Conservation (phyloP, 2,888 invertebrate species). For the Seira ritae region DNA sequence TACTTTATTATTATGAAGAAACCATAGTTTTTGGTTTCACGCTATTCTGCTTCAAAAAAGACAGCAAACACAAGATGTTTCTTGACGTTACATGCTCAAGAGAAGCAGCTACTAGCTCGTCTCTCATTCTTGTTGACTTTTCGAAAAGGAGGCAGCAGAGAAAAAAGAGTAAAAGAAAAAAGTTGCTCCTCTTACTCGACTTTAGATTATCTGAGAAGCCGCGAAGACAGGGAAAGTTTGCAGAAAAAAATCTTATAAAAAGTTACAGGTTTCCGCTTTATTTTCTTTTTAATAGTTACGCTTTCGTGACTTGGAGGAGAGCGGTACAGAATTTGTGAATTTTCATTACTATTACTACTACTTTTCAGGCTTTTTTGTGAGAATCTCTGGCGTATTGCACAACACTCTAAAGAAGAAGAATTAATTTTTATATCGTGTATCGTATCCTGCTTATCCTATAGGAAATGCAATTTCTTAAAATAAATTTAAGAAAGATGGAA, state of each 20-base stretch:
- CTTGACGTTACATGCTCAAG: constrained; percentile 2
- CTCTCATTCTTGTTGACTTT: constrained; percentile 33
- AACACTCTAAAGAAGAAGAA: not conserved
- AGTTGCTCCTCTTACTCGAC: not conserved
- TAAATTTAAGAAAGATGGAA: not conserved
- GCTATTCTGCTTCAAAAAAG: constrained; percentile 10
- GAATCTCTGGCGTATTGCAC: not conserved
- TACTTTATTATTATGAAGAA: constrained; percentile 8
- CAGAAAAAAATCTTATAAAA: constrained; percentile 4
- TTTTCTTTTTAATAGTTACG: constrained; percentile 11
- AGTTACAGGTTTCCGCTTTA: constrained; percentile 8
- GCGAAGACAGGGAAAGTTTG: not conserved
- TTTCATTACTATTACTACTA: not conserved
- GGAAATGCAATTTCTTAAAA: not conserved
- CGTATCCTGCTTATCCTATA: not conserved
- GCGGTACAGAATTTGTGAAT: not conserved
- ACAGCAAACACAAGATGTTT: constrained; percentile 14
- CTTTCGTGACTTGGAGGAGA: not conserved
- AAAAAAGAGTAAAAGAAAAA: not conserved
- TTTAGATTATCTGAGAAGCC: constrained; percentile 3
- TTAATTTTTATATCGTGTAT: not conserved
- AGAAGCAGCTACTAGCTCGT: not conserved
- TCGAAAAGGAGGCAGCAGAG: constrained; percentile 10
- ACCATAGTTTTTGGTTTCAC: constrained; percentile 7
- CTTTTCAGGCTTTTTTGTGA: not conserved